phyloP scores from a whole-genome alignment of 2,797 vertebrate species.

The Petrocephalus sullivani region DNA sequence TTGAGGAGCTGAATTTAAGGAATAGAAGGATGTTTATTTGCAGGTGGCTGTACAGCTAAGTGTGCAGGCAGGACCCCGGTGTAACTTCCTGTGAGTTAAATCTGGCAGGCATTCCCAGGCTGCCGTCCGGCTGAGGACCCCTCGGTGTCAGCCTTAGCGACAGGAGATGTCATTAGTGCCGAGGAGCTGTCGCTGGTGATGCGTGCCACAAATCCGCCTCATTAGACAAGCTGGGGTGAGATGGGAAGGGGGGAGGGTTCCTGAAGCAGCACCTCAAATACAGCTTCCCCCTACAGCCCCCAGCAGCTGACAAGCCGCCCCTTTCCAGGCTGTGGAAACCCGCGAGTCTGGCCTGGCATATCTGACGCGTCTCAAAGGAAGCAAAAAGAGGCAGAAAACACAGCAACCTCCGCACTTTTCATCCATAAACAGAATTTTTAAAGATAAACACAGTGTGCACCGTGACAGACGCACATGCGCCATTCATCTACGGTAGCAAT shows the following conservation, averaged over 20 bases:
- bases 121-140: background rate
- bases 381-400: background rate
- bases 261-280: constrained; percentile 32
- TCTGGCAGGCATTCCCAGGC: constrained; percentile 4
- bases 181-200: constrained; percentile 10
- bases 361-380: background rate
- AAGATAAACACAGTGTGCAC: background rate
- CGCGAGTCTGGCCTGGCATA: constrained; percentile 1
- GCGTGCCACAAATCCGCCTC: constrained; percentile 17
- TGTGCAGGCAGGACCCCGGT: background rate
- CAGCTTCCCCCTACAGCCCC: constrained; percentile 36
- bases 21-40: background rate
- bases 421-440: background rate
- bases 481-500: background rate
- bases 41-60: background rate
- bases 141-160: background rate
- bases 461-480: background rate
- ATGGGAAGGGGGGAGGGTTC: background rate
- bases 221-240: constrained; percentile 24
- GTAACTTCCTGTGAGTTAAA: background rate
- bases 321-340: constrained; percentile 4
- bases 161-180: constrained; percentile 16
- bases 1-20: background rate
- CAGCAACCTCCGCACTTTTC: background rate
- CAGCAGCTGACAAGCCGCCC: constrained; percentile 28